Evolutionary conservation across 2,888 invertebrate species (phyloP).

Genomic region (Tenthredo amoena): DNA sequence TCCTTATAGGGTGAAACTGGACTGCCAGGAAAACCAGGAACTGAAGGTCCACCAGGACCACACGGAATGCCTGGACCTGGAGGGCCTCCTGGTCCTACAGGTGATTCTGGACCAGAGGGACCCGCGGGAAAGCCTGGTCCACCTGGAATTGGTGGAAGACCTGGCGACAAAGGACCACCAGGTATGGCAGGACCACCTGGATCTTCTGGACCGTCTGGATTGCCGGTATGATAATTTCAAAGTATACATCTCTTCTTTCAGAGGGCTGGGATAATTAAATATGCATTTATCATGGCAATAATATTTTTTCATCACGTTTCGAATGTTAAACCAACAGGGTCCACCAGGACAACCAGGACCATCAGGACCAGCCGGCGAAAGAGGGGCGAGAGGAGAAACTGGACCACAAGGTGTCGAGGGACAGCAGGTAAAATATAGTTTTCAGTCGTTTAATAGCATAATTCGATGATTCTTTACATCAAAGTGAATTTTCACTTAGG

Average conservation of each 20-base stretch:
- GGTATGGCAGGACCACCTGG: constrained; percentile 85
- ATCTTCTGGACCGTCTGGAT: constrained; percentile 84
- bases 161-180: constrained; percentile 88
- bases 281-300: not conserved
- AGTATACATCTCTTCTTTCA: not conserved
- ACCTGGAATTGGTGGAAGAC: constrained; percentile 86
- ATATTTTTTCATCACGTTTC: not conserved
- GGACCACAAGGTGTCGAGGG: constrained; percentile 90
- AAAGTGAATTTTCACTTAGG: not conserved
- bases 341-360: constrained; percentile 84
- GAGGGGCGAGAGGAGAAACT: constrained; percentile 86
- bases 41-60: constrained; percentile 86
- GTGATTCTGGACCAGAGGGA: constrained; percentile 83
- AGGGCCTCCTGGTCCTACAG: constrained; percentile 84
- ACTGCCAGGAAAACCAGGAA: constrained; percentile 85
- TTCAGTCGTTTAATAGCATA: not conserved
- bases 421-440: constrained; percentile 77
- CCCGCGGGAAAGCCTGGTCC: constrained; percentile 85
- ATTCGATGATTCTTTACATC: not conserved
- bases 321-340: constrained; percentile 79
- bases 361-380: constrained; percentile 85
- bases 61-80: constrained; percentile 84
- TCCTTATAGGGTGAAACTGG: constrained; percentile 85
- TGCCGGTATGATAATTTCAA: constrained; percentile 80
- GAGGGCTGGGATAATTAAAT: not conserved